Percentiles rank a stretch among this genome's conserved stretches.
Evolutionary conservation across 2,888 invertebrate genomes (phyloP).

Genomic region (Octodonta nipae): DNA sequence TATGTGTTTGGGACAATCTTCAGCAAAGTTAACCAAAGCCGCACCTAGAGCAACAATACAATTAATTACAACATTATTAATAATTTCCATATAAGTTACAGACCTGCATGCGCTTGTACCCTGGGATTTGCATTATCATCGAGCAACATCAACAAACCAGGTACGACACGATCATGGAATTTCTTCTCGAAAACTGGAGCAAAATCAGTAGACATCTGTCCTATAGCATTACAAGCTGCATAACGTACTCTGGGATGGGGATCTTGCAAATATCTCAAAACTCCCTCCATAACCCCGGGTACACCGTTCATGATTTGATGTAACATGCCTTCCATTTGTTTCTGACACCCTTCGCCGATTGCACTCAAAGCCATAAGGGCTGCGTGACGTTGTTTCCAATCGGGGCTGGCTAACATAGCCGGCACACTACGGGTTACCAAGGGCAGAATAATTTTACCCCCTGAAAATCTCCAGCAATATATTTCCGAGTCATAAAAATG

Average conservation of each 20-base stretch:
- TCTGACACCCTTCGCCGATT: constrained; percentile 95
- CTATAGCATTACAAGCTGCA: constrained; percentile 96
- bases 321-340: constrained; percentile 94
- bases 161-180: constrained; percentile 90
- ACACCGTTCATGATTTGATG: constrained; percentile 85
- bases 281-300: constrained; percentile 32
- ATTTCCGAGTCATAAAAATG: too few relatives aligned
- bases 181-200: constrained; percentile 94
- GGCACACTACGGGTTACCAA: constrained; percentile 72
- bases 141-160: constrained; percentile 74
- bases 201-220: constrained; percentile 98
- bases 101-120: constrained; percentile 71
- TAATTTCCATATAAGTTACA: constrained; percentile 8
- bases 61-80: neutral
- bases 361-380: constrained; percentile 98
- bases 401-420: constrained; percentile 66
- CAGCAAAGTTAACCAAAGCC: constrained; percentile 96
- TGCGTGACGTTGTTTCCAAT: constrained; percentile 87
- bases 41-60: constrained; percentile 48
- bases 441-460: constrained; percentile 68
- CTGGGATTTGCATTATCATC: constrained; percentile 86
- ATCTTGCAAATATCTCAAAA: constrained; percentile 27
- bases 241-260: constrained; percentile 86
- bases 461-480: constrained; percentile 11
- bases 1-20: constrained; percentile 93